phyloP scores from a whole-genome alignment of 2,113 vertebrate genomes.

The Tyrannus savana region DNA sequence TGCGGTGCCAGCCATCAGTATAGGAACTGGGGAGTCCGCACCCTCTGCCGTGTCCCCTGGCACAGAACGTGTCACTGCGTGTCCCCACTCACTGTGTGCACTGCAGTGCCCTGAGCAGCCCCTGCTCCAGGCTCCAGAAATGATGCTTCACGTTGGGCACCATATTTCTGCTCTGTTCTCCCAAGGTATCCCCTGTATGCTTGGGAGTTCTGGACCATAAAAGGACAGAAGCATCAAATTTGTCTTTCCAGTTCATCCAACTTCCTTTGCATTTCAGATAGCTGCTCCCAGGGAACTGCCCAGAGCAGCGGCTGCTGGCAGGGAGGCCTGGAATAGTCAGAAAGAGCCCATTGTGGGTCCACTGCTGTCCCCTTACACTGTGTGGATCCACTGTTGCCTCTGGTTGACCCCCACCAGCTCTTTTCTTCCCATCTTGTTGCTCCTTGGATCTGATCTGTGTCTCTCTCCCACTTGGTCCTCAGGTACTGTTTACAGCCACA shows the following conservation, averaged over 20 bases:
- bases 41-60: not conserved
- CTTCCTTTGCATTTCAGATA: not conserved
- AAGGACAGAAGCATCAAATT: not conserved
- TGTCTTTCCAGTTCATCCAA: not conserved
- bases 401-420: not conserved
- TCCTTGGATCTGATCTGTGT: not conserved
- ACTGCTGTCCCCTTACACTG: fast-evolving
- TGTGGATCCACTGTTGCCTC: not conserved
- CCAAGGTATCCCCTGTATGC: fast-evolving
- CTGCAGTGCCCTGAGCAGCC: not conserved
- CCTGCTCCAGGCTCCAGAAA: not conserved
- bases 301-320: not conserved
- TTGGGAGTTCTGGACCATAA: too few species aligned
- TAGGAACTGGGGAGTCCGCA: not conserved
- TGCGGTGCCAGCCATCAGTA: not conserved
- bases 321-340: not conserved
- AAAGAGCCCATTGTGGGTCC: not conserved
- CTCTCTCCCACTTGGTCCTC: not conserved
- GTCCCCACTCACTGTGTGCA: fast-evolving
- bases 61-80: not conserved
- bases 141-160: not conserved
- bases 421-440: not conserved
- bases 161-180: not conserved
- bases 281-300: not conserved
- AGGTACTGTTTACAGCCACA: fast-evolving